Evolutionary conservation across 2,797 vertebrate genomes (phyloP), one percentile per base, ranked within the genome.

Genomic region (Vespertilio murinus): DNA sequence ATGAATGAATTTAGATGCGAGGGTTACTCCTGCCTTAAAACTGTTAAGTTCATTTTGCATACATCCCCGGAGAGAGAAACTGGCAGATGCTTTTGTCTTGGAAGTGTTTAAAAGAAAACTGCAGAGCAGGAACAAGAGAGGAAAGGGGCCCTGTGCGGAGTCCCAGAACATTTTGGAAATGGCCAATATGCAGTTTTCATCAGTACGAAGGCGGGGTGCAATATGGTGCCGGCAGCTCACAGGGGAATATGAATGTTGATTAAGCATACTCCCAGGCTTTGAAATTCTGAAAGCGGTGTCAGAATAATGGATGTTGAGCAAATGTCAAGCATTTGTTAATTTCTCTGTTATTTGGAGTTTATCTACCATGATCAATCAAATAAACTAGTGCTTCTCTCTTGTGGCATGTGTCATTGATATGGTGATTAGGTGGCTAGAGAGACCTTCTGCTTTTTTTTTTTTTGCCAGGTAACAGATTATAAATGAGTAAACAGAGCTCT

Each of bases 271-370:
- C 99, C 99, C 99, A 99, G 99, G 99, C 99, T 99, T 99, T 99
- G 99, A 99, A 99, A 99, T 99, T 99, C 99, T 99, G 98, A 99
- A 98, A 99, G 99, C 99, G 98, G 99, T 99, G 99, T 99, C 99
- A 99, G 99, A 99, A 99, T 99, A 99, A 99, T 99, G 99, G 99
- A 99, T 99, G 99, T 99, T 99, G 99, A 99, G 99, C 99, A 99
- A 99, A 99, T 99, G 99, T 99, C 99, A 99, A 99, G 99, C 99
- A 99, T 99, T 99, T 99, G 99, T 99, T 99, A 99, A 99, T 99
- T 99, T 99, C 99, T 99, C 99, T 99, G 99, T 99, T 99, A 99
- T 99, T 99, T 98, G 99, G 99, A 99, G 99, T 99, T 99, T 99
- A 99, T 99, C 99, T 99, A 99, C 99, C 99, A 99, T 99, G 98